Base-by-base conservation (phyloP, 2,888 invertebrate genomes). In the Conistra vaccinii region DNA sequence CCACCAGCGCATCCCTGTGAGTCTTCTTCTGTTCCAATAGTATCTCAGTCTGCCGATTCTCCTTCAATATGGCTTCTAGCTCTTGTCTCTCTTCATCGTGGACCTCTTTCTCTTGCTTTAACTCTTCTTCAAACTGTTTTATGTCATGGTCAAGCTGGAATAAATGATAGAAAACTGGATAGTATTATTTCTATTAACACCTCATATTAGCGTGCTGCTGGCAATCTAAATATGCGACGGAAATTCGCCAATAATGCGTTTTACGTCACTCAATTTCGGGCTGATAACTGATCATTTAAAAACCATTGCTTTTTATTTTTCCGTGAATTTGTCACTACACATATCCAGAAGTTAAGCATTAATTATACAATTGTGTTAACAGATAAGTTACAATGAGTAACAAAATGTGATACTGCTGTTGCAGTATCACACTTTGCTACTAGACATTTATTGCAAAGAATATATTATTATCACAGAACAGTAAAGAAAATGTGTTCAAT, bases 21-120 rank as follows among this genome's bases (percentile, higher is more conserved):
- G 88, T 86, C 77, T 89, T 93, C 83, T 94, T 95, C 78, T 95
- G 94, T 53, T 96, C 95, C 0, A 94, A 55, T 14, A 92, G 48
- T 26, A 92, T 82, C n/a, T 94, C 92, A 0, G 85, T 77, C 66
- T 93, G 92, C 2, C 90, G 89, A 26, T 90, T 92, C 77, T 95
- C 93, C 66, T 93, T 94, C 10, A 89, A 39, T 5, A 93, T 69
- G 1, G 86, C 87, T 17, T 95, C 95, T 26, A 93, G 69, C 72
- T 93, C 90, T 73, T 91, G 89, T 48, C 91, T 92, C 32, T 94
- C 94, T 51, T 90, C 87, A 2, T 92, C 90, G 20, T 91, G 86
- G 0, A 87, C 85, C 67, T 93, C 92, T 51, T 93, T 94, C 78
- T 95, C 95, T 62, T 90, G 90, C 73, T 93, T 92, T 0, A 94